Evolutionary conservation across 2,888 invertebrate genomes (phyloP), one percentile per base, ranked within the genome.

Genomic region (Unio pictorum): DNA sequence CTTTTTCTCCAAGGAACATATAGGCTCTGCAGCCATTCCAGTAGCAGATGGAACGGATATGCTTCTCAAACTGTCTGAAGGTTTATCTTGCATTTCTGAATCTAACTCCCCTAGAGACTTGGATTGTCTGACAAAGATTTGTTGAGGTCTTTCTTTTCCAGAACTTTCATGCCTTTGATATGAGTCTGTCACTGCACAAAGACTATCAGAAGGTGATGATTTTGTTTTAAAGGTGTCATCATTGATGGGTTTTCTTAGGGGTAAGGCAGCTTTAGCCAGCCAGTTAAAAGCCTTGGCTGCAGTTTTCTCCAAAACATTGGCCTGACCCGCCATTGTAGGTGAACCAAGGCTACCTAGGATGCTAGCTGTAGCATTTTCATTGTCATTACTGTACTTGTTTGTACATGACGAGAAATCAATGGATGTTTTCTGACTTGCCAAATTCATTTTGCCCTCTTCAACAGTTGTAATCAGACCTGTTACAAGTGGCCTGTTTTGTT

Each of bases 221-320:
- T 61, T 73, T 61, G 75, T 69, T 26, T 58, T 64, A 4, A 64
- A 69, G 34, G 66, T 55, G 11, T 63, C 65, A 55, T 71, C 71
- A 23, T 68, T 57, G 3, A 60, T 23, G 55, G 70, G 56, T 60
- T 55, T 67, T 45, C 54, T 69, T 28, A 66, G 69, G 28, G 76
- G 64, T 28, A 73, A 56, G 6, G 77, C 69, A 17, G 77, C 73
- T 61, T 66, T 77, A 2, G 77, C 71, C 57, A 77, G 61, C 77
- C 77, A 77, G 34, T 63, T 75, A 23, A 77, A 57, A 26, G 77
- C 77, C 57, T 77, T 77, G 15, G 77, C 68, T 34, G 77, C 77
- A 54, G 74, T 77, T 17, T 73, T 57, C 30, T 77, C 77, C 15
- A 77, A 66, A 58, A 77, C 68, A 66, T 70, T 75, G 20, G 72